Evolutionary conservation across 1,140 invertebrate species (phyloP), one percentile per base, ranked within the genome.

Genomic region (Drosophila asahinai): DNA sequence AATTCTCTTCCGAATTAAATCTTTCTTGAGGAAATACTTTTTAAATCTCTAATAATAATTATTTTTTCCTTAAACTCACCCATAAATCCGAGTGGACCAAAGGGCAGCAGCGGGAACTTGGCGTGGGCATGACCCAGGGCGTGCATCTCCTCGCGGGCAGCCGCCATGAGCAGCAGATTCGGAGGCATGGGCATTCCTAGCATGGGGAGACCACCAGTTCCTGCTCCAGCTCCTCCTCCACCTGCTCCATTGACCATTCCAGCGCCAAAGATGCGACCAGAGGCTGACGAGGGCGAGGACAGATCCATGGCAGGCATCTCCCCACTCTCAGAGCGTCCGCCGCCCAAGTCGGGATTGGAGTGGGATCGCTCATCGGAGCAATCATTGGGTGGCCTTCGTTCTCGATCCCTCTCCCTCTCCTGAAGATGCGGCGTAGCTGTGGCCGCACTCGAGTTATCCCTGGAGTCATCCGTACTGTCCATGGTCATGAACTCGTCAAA

Each of bases 41-140:
- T 42, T 27, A 8, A 8, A 12, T 27, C 8, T 11, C n/a, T 25
- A 15, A 22, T 25, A 14, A 8, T 17, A 22, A 61, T 11, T 4
- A 14, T 3, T 27, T 7, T 27, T 15, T n/a, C 3, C 1, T 9
- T 4, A 14, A 92, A 92, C 92, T 92, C 61, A 93, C 92, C 92
- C 82, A 93, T 92, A 90, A 97, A 95, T 93, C 96, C 96, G 77
- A 97, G 95, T 80, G 96, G 97, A 94, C 96, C 97, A 95, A 97
- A 97, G 45, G 94, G 94, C 79, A 95, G 94, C 72, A 96, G 95
- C 71, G 96, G 95, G 75, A 96, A 92, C 70, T 92, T 92, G 71
- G 89, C 86, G 43, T 91, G 89, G 40, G 75, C 80, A 25, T 83
- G 81, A 8, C 83, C 81, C 33, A 91, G 64, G 17, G 81, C 81